Evolutionary conservation across 2,888 invertebrate species (phyloP).

Genomic region (Diloba caeruleocephala): DNA sequence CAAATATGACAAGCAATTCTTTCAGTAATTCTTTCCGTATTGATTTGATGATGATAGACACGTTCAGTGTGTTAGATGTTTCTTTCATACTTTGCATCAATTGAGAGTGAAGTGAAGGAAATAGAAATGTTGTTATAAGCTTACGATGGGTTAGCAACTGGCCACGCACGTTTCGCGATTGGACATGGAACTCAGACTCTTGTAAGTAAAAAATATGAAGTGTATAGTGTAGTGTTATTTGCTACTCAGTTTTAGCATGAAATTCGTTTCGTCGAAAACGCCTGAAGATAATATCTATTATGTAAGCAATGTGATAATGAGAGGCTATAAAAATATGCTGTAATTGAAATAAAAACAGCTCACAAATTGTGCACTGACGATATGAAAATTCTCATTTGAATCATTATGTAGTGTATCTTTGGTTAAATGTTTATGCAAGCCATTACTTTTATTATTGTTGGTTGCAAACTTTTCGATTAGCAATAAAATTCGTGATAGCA

Average conservation of each 20-base stretch:
- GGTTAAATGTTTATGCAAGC: slow-evolving; percentile 9
- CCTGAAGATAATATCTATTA: slow-evolving; percentile 7
- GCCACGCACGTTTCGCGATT: no score
- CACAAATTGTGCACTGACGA: slow-evolving; percentile 29
- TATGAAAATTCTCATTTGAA: slow-evolving; percentile 20
- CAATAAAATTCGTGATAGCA: not conserved
- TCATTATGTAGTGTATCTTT: slow-evolving; percentile 3
- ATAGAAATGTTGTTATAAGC: no score
- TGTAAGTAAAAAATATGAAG: no score
- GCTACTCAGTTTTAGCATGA: no score
- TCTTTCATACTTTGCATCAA: slow-evolving; percentile 7
- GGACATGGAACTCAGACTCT: no score
- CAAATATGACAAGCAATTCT: slow-evolving; percentile 36
- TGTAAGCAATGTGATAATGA: slow-evolving; percentile 24
- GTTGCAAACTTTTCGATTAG: not conserved
- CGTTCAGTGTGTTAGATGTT: not conserved
- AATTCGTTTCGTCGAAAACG: not conserved
- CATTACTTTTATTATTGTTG: not conserved
- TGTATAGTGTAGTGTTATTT: no score
- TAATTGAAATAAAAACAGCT: slow-evolving; percentile 29
- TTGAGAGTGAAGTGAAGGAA: slow-evolving; percentile 3
- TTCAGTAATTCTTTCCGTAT: slow-evolving; percentile 19
- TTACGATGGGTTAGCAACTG: no score
- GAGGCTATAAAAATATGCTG: slow-evolving; percentile 18
- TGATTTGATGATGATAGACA: slow-evolving; percentile 15